Evolutionary conservation across 1,140 invertebrate species (phyloP).

Genomic region (Papilio glaucus): DNA sequence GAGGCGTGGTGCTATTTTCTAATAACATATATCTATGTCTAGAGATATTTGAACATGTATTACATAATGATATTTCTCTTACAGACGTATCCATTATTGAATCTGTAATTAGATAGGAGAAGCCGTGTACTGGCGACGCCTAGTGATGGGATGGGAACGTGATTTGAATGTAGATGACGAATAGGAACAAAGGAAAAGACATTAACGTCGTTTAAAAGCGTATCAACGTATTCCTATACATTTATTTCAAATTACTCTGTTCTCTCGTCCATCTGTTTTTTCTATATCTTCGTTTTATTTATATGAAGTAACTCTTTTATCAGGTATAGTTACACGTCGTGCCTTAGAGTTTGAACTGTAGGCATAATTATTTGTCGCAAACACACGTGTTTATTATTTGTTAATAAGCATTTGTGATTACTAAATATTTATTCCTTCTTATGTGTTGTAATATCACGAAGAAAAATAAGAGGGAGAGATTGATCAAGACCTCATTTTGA

Average conservation of each 20-base stretch:
- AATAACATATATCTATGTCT: not conserved
- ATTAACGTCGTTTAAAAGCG: constrained; percentile 13
- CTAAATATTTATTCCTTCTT: too few species aligned
- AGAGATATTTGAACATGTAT: not conserved
- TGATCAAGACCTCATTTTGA: too few species aligned
- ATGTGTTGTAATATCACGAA: too few species aligned
- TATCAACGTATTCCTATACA: not conserved
- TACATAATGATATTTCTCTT: not conserved
- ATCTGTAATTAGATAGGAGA: constrained; percentile 19
- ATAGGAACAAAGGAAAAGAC: constrained; percentile 8
- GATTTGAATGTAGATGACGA: not conserved
- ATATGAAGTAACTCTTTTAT: too few species aligned
- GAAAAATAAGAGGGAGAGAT: too few species aligned
- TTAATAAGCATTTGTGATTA: too few species aligned
- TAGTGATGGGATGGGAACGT: constrained; percentile 1
- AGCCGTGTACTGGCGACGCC: not conserved
- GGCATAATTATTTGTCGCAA: too few species aligned
- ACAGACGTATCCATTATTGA: constrained; percentile 16
- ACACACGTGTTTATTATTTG: too few species aligned
- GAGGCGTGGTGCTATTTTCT: too few species aligned
- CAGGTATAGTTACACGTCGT: too few species aligned
- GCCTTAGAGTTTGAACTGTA: too few species aligned
- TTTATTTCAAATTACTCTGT: not conserved
- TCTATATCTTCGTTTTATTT: too few species aligned
- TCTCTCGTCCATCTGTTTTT: not conserved